These are phyloP conservation scores for Hemibagrus wyckioides DNA, from an alignment of 2,113 vertebrate genomes.

Conservation along the genomic window DNA sequence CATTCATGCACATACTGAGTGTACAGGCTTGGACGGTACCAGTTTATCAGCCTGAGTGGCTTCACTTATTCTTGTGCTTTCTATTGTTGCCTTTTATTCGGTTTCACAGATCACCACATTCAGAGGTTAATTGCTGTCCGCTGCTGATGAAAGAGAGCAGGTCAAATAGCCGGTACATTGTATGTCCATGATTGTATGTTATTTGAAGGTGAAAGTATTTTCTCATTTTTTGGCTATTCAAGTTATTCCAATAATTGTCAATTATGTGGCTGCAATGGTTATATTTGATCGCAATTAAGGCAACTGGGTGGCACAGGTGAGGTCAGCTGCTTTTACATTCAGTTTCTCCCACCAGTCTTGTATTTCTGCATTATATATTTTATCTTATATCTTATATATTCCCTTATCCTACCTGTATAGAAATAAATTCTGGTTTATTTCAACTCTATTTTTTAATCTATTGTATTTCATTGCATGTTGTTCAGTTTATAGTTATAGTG, in stretches of 20 bases:
- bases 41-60: not conserved
- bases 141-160: constrained; percentile 34
- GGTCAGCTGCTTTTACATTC: no score
- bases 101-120: constrained; percentile 36
- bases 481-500: no score
- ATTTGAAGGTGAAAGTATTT: constrained; percentile 11
- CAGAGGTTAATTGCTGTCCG: constrained; percentile 55
- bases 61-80: constrained; percentile 7
- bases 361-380: no score
- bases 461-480: no score
- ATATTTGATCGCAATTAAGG: not conserved
- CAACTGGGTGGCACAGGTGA: no score
- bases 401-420: no score
- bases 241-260: constrained; percentile 1
- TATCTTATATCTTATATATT: no score
- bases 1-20: constrained; percentile 12
- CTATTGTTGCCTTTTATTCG: constrained; percentile 31
- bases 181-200: not conserved
- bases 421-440: no score
- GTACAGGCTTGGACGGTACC: not conserved
- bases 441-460: no score
- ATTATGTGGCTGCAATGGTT: not conserved
- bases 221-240: not conserved
- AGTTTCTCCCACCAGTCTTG: no score
- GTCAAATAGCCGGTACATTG: not conserved